These are phyloP conservation scores for Drosophila greeni DNA, from an alignment of 2,888 invertebrate genomes.

Conservation along the genomic window DNA sequence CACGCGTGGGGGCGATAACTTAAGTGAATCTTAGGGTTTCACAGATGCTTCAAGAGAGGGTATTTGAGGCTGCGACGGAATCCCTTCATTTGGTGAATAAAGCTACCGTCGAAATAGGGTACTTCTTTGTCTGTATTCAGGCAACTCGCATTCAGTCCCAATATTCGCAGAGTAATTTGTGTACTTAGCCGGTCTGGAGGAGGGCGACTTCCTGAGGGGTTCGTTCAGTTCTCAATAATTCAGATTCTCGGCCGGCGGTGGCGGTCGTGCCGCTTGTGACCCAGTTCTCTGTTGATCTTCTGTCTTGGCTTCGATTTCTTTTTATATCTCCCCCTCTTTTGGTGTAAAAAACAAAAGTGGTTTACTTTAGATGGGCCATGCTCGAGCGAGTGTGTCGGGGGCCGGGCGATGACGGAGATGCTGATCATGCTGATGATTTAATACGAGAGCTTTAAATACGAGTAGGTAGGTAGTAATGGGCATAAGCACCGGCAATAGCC, in stretches of 20 bases:
- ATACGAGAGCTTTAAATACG: conserved; percentile 36
- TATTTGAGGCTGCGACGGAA: conserved; percentile 5
- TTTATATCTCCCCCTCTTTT: conserved; percentile 30
- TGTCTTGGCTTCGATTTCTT: conserved; percentile 52
- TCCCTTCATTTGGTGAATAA: background rate
- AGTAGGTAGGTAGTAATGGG: conserved; percentile 13
- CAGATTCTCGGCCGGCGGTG: conserved; percentile 25
- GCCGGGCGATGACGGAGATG: conserved; percentile 10
- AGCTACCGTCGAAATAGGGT: background rate
- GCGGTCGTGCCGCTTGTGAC: conserved; percentile 46
- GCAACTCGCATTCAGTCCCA: background rate
- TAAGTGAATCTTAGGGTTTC: conserved; percentile 27
- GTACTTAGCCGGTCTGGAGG: conserved; percentile 22
- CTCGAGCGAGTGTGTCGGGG: conserved; percentile 20
- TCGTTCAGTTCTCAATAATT: conserved; percentile 15
- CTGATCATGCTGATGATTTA: conserved; percentile 30
- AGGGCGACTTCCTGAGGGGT: conserved; percentile 25
- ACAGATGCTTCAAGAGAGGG: background rate
- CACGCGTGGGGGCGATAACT: conserved; percentile 18
- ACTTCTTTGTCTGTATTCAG: conserved; percentile 3
- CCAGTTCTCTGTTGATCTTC: conserved; percentile 40
- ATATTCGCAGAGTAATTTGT: conserved; percentile 27
- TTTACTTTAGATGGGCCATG: conserved; percentile 43
- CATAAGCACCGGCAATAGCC: conserved; percentile 10
- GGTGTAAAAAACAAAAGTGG: conserved; percentile 48